Evolutionary conservation across 2,888 invertebrate species (phyloP), one percentile per base, ranked within the genome.

Genomic region (Chouioia cunea): DNA sequence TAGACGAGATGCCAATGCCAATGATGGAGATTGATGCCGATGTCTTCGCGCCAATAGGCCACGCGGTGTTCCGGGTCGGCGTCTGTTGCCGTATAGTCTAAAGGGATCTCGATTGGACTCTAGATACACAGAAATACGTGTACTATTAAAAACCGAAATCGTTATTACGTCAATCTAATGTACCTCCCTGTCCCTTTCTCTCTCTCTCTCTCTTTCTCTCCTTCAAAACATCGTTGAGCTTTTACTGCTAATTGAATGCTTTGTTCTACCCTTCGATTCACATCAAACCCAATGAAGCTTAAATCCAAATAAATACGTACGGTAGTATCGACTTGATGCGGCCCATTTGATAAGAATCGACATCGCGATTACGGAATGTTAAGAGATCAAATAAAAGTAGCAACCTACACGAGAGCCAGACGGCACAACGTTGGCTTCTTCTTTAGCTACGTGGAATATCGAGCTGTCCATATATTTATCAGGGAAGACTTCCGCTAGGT

Each of bases 1-100:
- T 95, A 95, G 2, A 95, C 94, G 76, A 95, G 88, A 85, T 96
- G 95, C 95, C 95, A 95, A 82, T 95, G 95, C 95, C 95, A 96
- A 83, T 96, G 95, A 83, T 95, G 95, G 62, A 94, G 90, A 86
- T 95, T 95, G 77, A 95, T 88, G 75, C 94, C 94, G 73, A 94
- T 87, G 84, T 95, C 95, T 83, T 95, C 95, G 50, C 95, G 90
- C 89, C 93, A 95, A 86, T 95, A 96, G 43, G 93, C 92, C 72
- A 94, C 84, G 4, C 92, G 89, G 83, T 95, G 94, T 79, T 96
- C 95, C 0, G 91, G 91, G 78, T 95, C 94, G 2, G 88, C 79
- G 74, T 91, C 89, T 0, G 91, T 90, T 0, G 94, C 95, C 0
- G 95, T 93, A 83, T 91, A 94, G 86, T 93, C 92, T 23, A 86